Evolutionary conservation across 2,113 vertebrate species (phyloP).

Genomic region (Sterrhoptilus dennistouni): DNA sequence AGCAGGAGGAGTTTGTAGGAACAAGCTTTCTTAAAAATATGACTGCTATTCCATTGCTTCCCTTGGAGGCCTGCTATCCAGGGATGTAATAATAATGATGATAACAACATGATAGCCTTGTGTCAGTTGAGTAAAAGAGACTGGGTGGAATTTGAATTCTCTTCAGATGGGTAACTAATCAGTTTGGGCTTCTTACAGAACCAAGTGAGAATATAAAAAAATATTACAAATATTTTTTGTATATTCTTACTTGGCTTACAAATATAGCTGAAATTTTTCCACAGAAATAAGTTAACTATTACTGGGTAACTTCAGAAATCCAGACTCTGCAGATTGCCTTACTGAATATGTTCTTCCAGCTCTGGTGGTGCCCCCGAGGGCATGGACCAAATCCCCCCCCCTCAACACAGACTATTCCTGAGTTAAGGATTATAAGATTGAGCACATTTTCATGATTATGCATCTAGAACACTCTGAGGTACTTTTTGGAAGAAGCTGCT

Average conservation of each 20-base stretch:
- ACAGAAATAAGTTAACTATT: neutral
- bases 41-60: neutral
- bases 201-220: neutral
- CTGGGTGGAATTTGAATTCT: neutral
- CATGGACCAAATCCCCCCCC: neutral
- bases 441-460: neutral
- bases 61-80: neutral
- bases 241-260: neutral
- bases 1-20: neutral
- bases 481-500: neutral
- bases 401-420: neutral
- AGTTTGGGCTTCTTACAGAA: neutral
- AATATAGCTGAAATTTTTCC: neutral
- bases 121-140: neutral
- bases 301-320: neutral
- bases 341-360: neutral
- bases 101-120: fast-evolving
- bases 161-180: neutral
- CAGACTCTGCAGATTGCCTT: neutral
- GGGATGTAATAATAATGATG: neutral
- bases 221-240: no score
- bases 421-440: neutral
- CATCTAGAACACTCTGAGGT: neutral
- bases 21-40: neutral
- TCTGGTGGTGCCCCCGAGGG: neutral